Evolutionary conservation across 1,140 invertebrate species (phyloP), one percentile per base, ranked within the genome.

Genomic region (Papilio polytes): DNA sequence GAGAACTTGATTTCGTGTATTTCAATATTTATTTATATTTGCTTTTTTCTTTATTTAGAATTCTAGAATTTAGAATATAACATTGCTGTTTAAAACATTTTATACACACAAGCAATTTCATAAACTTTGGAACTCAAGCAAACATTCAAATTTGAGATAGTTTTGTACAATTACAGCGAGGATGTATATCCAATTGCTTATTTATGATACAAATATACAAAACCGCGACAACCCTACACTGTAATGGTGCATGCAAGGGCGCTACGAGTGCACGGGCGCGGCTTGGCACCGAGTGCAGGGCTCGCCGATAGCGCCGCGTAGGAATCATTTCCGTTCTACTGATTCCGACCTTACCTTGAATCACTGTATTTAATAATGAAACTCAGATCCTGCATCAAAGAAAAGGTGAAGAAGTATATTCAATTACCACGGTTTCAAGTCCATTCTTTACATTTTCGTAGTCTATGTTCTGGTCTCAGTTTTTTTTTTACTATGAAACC

Each of bases 271-370:
- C 63, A 66, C 18, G 76, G 51, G 26, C 56, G 77, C 77, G 77
- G 77, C 77, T 78, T 80, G 74, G 78, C 74, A 80, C 46, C 76
- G 77, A 72, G 74, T 74, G 76, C 59, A 36, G 48, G 36, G 48
- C 77, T 53, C 20, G 63, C 70, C 48, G 48, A 80, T 66, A 66
- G n/a, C 78, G 76, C 48, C 44, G 74, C 56, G 53, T 72, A 59
- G 79, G 82, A 83, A 80, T 77, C 66, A 41, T 63, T 83, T 83
- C 82, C 82, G 82, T 78, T 83, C 79, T 74, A 83, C 80, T 74
- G 56, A 66, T 36, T 44, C 77, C 77, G 26, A 36, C 63, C 18
- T 70, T 31, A 70, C 3, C 63, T 70, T 70, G 63, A 70, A 70
- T 70, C 63, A 70, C 26, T 31, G 46, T 1, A 22, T 59, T 20